Evolutionary conservation across 2,888 invertebrate species (phyloP).

Genomic region (Diplazon laetatorius): DNA sequence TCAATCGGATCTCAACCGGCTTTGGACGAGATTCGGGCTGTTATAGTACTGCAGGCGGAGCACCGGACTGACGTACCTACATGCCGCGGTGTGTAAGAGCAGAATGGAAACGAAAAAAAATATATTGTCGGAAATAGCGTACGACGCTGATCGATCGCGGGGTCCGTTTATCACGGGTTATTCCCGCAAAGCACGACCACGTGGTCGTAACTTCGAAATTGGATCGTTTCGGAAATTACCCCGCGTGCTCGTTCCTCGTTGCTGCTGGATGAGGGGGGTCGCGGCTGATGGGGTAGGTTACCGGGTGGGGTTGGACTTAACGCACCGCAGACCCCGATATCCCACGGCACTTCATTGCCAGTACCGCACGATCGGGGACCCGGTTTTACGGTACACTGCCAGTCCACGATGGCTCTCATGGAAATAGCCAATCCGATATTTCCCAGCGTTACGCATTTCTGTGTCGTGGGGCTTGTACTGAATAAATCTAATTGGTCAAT

Average conservation of each 20-base stretch:
- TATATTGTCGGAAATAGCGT: constrained; percentile 42
- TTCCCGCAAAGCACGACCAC: constrained; percentile 46
- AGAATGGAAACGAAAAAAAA: neutral
- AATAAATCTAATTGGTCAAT: neutral
- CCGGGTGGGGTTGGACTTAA: constrained; percentile 30
- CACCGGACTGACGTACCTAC: neutral
- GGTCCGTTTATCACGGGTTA: constrained; percentile 35
- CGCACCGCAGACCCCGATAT: constrained; percentile 36
- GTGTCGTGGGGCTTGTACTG: neutral
- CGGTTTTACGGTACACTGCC: constrained; percentile 7
- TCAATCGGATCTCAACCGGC: neutral
- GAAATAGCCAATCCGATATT: constrained; percentile 11
- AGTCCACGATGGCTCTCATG: constrained; percentile 9
- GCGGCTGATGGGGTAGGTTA: constrained; percentile 9
- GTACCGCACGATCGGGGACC: neutral
- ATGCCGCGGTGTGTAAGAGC: neutral
- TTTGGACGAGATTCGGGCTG: neutral
- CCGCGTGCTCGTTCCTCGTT: constrained; percentile 42
- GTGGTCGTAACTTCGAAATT: constrained; percentile 55
- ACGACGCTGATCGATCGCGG: constrained; percentile 40
- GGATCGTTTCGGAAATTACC: constrained; percentile 58
- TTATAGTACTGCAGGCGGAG: neutral
- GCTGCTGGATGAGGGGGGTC: constrained; percentile 19
- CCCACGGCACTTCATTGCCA: constrained; percentile 7
- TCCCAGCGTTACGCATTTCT: neutral